Conservation (phyloP, 2,888 invertebrate genomes). For the Margaritifera margaritifera region DNA sequence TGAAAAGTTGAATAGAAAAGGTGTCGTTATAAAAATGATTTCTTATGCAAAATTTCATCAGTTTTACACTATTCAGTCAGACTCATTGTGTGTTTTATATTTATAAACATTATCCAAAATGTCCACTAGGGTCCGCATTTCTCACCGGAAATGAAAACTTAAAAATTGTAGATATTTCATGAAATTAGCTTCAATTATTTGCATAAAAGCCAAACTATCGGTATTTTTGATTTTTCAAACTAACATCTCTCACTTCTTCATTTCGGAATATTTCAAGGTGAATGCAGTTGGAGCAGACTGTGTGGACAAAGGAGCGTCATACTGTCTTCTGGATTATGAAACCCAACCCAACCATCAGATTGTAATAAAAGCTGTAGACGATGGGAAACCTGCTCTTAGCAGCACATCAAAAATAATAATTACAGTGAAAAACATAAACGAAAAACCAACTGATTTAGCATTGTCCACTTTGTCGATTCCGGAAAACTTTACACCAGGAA, state of each 20-base stretch:
- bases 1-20: too few relatives aligned
- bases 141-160: too few relatives aligned
- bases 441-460: slow-evolving; percentile 36
- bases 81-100: too few relatives aligned
- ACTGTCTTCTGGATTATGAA: slow-evolving; percentile 47
- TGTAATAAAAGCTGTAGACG: slow-evolving; percentile 41
- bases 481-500: slow-evolving; percentile 8
- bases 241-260: neutral
- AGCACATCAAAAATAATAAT: slow-evolving; percentile 29
- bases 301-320: slow-evolving; percentile 14
- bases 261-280: slow-evolving; percentile 21
- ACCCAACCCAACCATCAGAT: slow-evolving; percentile 25
- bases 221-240: neutral
- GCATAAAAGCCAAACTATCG: neutral
- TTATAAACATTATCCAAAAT: too few relatives aligned
- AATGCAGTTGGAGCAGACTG: slow-evolving; percentile 29
- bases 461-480: slow-evolving; percentile 25
- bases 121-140: too few relatives aligned
- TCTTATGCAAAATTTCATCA: too few relatives aligned
- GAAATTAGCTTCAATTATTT: slow-evolving; percentile 5
- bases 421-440: slow-evolving; percentile 44
- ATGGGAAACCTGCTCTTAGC: slow-evolving; percentile 33
- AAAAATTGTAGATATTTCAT: too few relatives aligned
- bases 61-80: too few relatives aligned
- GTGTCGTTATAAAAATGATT: too few relatives aligned